Conservation (phyloP, 1,140 invertebrate genomes). For the Drosophila ananassae region DNA sequence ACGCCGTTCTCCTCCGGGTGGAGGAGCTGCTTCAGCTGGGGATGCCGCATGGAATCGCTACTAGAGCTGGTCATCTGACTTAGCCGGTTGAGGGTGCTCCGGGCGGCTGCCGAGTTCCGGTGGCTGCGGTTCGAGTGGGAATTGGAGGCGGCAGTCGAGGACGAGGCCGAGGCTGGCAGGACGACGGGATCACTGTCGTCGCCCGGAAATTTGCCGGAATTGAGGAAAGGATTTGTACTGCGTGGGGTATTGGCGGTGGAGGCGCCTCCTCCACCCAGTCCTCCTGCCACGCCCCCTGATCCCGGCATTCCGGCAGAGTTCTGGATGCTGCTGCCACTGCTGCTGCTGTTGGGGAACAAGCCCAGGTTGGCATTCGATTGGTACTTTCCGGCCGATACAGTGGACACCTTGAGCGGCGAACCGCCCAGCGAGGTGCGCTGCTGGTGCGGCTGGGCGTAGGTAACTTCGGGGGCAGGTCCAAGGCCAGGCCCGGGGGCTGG, state of each 20-base stretch:
- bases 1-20: constrained; percentile 26
- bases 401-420: constrained; percentile 65
- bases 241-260: constrained; percentile 37
- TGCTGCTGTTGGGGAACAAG: constrained; percentile 62
- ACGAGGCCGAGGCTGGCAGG: constrained; percentile 63
- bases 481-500: constrained; percentile 33
- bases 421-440: constrained; percentile 83
- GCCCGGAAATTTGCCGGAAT: constrained; percentile 57
- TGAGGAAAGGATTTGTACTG: constrained; percentile 82
- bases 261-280: not conserved
- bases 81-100: constrained; percentile 71
- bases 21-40: constrained; percentile 13
- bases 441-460: constrained; percentile 70
- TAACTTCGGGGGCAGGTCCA: constrained; percentile 45
- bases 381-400: constrained; percentile 61
- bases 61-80: constrained; percentile 86
- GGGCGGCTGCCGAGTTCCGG: constrained; percentile 35
- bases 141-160: constrained; percentile 67
- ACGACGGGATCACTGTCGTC: constrained; percentile 39
- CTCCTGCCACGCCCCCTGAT: not conserved
- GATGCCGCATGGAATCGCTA: constrained; percentile 76
- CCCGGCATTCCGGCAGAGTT: constrained; percentile 4
- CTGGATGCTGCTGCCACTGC: constrained; percentile 56
- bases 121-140: constrained; percentile 61
- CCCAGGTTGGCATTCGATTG: constrained; percentile 74